Base-by-base conservation (phyloP, 1,140 invertebrate genomes). In the Drosophila sechellia region DNA sequence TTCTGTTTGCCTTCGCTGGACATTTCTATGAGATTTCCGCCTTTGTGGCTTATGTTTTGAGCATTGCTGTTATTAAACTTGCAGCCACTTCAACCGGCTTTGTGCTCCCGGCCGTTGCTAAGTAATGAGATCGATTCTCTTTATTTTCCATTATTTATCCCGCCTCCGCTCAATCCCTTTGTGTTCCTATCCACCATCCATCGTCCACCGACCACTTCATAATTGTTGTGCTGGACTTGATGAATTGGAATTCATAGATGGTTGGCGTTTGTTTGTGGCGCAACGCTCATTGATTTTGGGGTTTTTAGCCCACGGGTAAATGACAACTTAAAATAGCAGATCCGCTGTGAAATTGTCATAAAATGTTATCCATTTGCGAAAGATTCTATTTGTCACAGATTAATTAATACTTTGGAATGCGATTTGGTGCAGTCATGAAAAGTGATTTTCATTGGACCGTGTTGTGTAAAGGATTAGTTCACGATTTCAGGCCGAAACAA, bases 61-160 rank as follows among this genome's bases (percentile, higher is more conserved):
- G 65, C 79, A 83, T 87, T 86, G 75, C 57, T 72, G 76, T 89
- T 86, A 89, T 86, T 89, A 83, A 86, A 86, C 75, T 86, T 79
- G 39, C 37, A 37, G 61, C 59, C 60, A 61, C 55, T 54, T 45
- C 43, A 49, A 50, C 49, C 48, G 49, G 52, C 80, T 85, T 86
- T 81, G 74, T 78, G 69, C 58, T 50, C 65, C 58, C 74, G 68
- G 34, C 74, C 74, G 79, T 81, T 75, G 79, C 81, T 86, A 83
- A 86, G 84, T 86, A 86, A 86, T 86, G 79, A 89, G 79, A 87
- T 86, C 79, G 84, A 86, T 86, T 72, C 42, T 55, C 72, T 64
- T 59, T 76, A 48, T 52, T 61, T 59, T 48, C 37, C 43, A 39
- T 58, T 58, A 66, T 48, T 20, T 63, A 43, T 57, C 64, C 52